Evolutionary conservation across 2,113 vertebrate species (phyloP), one percentile per base, ranked within the genome.

Genomic region (Tetrao urogallus): DNA sequence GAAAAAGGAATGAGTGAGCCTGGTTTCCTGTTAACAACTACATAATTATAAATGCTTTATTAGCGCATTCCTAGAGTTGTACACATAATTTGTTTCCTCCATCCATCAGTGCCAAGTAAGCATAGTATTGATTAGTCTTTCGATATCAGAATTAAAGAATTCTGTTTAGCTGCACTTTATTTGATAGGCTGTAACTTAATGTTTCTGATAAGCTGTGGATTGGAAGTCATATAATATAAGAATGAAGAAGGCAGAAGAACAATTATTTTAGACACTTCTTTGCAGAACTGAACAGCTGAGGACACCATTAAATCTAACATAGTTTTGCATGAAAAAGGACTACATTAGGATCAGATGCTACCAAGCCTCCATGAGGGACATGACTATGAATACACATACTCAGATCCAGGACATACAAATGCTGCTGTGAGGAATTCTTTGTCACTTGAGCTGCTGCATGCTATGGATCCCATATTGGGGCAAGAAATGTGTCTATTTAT

Each of bases 361-460:
- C 36, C n/a, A 65, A 67, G 56, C 50, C 36, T 87, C 81, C 15
- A 3, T 71, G 47, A 0, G 0, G 76, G 81, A 84, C 87, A 69
- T 65, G 79, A 20, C 71, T 85, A 88, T 69, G 94, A 92, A 87
- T 58, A 69, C 58, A 52, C 2, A 6, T 54, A 87, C 91, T 66
- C 63, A 82, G 87, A 94, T 89, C 63, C 85, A 85, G 58, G 87
- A 75, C 85, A 73, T 85, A 89, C 78, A 92, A 91, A 82, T 75
- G 60, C 71, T 66, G 67, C 82, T 88, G 79, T 0, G 0, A 64
- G 78, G 71, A 95, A 89, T 92, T 69, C 85, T 89, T 91, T 95
- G 90, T 82, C 88, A 79, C 79, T 95, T 92, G 82, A 94, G 88
- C 90, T 67, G 54, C 67, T 6, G 3, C 61, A 75, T 73, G 81